Percentiles rank a stretch among this genome's conserved stretches.
Conservation (phyloP, 2,797 vertebrate genomes). For the Sebastes iracundus region DNA sequence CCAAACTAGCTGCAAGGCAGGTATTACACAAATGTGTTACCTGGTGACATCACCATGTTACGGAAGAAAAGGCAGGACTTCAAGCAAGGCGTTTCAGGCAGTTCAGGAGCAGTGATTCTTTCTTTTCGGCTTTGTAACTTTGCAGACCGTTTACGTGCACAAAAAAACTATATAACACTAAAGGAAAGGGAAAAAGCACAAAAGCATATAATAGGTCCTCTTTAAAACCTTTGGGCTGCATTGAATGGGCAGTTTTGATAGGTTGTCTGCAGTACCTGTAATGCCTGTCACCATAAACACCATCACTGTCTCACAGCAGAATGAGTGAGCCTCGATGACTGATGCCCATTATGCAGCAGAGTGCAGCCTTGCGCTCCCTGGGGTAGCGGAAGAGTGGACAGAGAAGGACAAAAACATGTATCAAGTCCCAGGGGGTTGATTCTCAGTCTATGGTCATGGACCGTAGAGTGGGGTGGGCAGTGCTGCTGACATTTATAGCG, state of each 20-base stretch:
- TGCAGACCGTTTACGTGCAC: background rate
- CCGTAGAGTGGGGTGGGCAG: conserved; percentile 27
- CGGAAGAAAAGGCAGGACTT: too few species aligned
- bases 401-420: conserved; percentile 66
- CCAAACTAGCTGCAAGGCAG: too few species aligned
- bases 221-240: background rate
- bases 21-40: too few species aligned
- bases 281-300: conserved; percentile 25
- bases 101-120: too few species aligned
- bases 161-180: background rate
- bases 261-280: background rate
- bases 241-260: background rate
- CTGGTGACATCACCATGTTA: too few species aligned
- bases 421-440: conserved; percentile 55
- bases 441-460: conserved; percentile 33
- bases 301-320: conserved; percentile 15
- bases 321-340: conserved; percentile 25
- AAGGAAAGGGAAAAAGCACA: background rate
- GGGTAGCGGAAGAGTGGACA: conserved; percentile 50
- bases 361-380: conserved; percentile 34
- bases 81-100: too few species aligned
- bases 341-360: conserved; percentile 33
- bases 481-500: conserved; percentile 64
- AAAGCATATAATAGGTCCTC: background rate
- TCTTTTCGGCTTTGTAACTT: too few species aligned